A percentile compares a stretch with the other conserved stretches of the same genome.
phyloP scores from a whole-genome alignment of 2,797 vertebrate genomes.

The Morus bassanus region DNA sequence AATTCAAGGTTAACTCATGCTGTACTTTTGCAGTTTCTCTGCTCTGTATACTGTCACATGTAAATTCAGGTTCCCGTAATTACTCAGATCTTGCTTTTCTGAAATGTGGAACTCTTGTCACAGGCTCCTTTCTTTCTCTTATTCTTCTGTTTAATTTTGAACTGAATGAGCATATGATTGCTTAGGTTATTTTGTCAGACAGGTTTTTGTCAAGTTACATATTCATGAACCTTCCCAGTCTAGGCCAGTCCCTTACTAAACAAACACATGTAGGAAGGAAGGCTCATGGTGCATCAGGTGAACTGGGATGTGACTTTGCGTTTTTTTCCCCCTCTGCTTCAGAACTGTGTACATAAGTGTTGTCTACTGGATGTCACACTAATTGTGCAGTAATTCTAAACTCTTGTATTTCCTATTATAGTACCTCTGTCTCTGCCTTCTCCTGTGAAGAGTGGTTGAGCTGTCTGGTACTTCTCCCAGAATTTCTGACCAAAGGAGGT shows the following conservation, averaged over 20 bases:
- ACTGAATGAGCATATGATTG: neutral
- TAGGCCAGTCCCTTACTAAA: neutral
- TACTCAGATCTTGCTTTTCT: neutral
- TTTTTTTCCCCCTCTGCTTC: neutral
- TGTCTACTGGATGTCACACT: neutral
- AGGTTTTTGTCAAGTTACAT: neutral
- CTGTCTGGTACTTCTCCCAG: neutral
- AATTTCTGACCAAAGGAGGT: neutral
- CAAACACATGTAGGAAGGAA: neutral
- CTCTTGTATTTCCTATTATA: neutral
- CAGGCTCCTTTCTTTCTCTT: neutral
- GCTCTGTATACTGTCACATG: neutral
- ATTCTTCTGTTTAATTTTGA: neutral
- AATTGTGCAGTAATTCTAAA: neutral
- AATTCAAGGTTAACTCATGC: neutral
- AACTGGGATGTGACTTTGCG: neutral
- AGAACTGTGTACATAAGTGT: neutral
- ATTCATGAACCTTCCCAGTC: neutral
- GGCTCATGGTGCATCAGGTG: neutral
- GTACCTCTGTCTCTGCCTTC: neutral
- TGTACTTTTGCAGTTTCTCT: neutral
- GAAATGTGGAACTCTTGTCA: neutral
- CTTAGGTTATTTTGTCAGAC: neutral
- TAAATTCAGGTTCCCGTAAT: neutral
- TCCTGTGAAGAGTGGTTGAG: neutral